phyloP scores from a whole-genome alignment of 2,797 vertebrate species.

The Sebastes nivosus region DNA sequence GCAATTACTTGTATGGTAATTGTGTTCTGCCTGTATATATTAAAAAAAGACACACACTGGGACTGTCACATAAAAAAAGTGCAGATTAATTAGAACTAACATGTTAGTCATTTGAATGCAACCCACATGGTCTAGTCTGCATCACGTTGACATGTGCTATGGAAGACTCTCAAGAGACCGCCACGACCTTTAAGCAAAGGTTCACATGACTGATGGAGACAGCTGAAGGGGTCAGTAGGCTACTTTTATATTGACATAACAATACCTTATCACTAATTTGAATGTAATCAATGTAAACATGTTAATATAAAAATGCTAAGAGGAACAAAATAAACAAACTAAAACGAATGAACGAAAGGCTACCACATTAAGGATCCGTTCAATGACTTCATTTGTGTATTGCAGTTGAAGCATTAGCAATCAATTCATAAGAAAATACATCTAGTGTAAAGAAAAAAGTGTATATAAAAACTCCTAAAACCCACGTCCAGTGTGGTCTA shows the following conservation, averaged over 20 bases:
- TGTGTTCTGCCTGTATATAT: background rate
- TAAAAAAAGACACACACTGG: background rate
- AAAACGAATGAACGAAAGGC: too few species aligned
- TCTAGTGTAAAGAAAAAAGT: too few species aligned
- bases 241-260: background rate
- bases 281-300: background rate
- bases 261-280: background rate
- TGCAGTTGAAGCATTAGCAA: too few species aligned
- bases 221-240: background rate
- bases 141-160: background rate
- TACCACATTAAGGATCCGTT: too few species aligned
- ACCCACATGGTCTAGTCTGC: background rate
- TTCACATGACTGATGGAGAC: background rate
- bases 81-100: background rate
- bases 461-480: too few species aligned
- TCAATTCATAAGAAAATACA: too few species aligned
- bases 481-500: too few species aligned
- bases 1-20: conserved; percentile 7
- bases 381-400: too few species aligned
- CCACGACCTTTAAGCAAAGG: background rate
- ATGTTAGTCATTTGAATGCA: background rate
- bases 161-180: background rate
- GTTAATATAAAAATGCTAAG: too few species aligned
- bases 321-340: too few species aligned
- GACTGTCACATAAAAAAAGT: background rate